Evolutionary conservation across 2,888 invertebrate species (phyloP).

Genomic region (Apamea crenata): DNA sequence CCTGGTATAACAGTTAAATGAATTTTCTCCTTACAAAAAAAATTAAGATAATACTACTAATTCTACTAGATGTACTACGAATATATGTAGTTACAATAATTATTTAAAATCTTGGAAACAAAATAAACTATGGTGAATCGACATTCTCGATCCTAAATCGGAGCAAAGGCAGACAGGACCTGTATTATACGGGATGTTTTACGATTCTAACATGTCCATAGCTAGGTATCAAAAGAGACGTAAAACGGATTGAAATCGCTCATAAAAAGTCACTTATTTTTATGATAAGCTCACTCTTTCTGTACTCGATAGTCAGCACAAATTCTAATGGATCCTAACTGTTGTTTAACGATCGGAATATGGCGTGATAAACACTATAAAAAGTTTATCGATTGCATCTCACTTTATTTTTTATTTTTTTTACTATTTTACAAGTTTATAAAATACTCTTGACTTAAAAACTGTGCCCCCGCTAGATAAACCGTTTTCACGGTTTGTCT

Average conservation of each 20-base stretch:
- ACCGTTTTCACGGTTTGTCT: no score
- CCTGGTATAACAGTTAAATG: not conserved
- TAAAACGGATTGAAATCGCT: constrained; percentile 61
- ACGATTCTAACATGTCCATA: constrained; percentile 55
- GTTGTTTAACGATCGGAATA: constrained; percentile 33
- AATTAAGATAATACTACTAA: not conserved
- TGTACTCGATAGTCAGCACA: constrained; percentile 48
- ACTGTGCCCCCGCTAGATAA: no score
- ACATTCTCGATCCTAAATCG: constrained; percentile 7
- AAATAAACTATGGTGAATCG: not conserved
- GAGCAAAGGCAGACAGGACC: constrained; percentile 1
- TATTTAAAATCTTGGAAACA: not conserved
- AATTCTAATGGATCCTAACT: constrained; percentile 20
- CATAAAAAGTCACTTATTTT: constrained; percentile 65
- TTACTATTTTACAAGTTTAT: no score
- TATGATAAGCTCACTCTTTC: constrained; percentile 49
- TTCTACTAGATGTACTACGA: no score
- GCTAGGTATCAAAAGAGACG: constrained; percentile 47
- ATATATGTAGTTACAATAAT: not conserved
- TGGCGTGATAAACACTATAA: not conserved
- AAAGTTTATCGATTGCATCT: not conserved
- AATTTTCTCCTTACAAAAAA: not conserved
- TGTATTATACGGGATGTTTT: constrained; percentile 44
- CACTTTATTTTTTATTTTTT: not conserved
- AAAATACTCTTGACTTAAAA: no score